Evolutionary conservation across 2,888 invertebrate species (phyloP).

Genomic region (Meliscaeva auricollis): DNA sequence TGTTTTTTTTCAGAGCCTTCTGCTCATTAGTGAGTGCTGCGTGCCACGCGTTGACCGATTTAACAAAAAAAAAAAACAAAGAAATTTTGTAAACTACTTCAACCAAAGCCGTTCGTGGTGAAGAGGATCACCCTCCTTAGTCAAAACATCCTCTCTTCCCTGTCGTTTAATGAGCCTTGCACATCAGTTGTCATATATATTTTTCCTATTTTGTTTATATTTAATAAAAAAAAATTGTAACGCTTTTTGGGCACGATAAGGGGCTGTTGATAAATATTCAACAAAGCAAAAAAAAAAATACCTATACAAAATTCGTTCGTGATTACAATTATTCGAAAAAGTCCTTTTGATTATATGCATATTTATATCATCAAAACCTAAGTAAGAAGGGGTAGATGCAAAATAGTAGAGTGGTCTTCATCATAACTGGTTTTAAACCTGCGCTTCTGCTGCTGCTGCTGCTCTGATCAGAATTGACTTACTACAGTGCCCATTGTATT

Average conservation of each 20-base stretch:
- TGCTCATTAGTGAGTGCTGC: slow-evolving; percentile 24
- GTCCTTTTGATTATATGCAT: slow-evolving; percentile 14
- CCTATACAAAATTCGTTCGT: not conserved
- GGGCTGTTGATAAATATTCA: slow-evolving; percentile 37
- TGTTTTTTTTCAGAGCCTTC: too few relatives aligned
- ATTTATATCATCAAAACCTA: not conserved
- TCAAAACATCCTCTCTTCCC: slow-evolving; percentile 14
- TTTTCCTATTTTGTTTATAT: not conserved
- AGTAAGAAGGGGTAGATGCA: not conserved
- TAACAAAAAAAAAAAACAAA: not conserved
- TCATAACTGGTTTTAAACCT: slow-evolving; percentile 42
- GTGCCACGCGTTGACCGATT: slow-evolving; percentile 31
- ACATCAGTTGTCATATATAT: slow-evolving; percentile 24
- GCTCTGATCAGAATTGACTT: slow-evolving; percentile 20
- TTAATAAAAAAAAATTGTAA: slow-evolving; percentile 32
- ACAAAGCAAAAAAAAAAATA: not conserved
- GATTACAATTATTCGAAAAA: slow-evolving; percentile 15
- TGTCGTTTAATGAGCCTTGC: slow-evolving; percentile 23
- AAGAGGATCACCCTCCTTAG: slow-evolving; percentile 30
- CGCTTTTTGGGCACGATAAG: slow-evolving; percentile 54
- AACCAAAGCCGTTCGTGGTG: slow-evolving; percentile 15
- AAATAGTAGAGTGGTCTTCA: slow-evolving; percentile 12
- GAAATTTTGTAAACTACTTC: slow-evolving; percentile 6
- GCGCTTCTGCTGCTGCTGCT: slow-evolving; percentile 3
- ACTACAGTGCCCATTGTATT: slow-evolving; percentile 23